Evolutionary conservation across 2,888 invertebrate species (phyloP), one percentile per base, ranked within the genome.

Genomic region (Oscheius sp.): DNA sequence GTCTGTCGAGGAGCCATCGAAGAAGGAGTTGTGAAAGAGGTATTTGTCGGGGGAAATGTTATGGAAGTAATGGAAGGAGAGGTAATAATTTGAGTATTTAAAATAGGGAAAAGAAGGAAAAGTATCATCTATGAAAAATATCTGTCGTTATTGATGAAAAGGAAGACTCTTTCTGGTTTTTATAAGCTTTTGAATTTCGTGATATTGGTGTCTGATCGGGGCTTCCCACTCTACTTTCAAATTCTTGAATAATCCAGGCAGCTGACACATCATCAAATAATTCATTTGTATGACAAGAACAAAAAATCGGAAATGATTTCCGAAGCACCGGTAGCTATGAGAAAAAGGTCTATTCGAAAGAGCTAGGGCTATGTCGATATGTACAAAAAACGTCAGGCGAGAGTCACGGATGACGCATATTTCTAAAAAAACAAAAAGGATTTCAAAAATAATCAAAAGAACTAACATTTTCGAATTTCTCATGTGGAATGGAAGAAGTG

Each of bases 391-490:
- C 12, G 24, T 47, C 22, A 47, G 47, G 47, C 47, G 3, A 47
- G 22, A 9, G 47, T 47, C 5, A 47, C 22, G 5, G 47, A 24
- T 12, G 47, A 47, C 4, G 4, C 12, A 9, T 20, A 3, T 22
- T 57, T 22, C 4, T n/a, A n/a, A n/a, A n/a, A n/a, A n/a, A n/a
- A n/a, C n/a, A n/a, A n/a, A n/a, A n/a, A n/a, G n/a, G n/a, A n/a
- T n/a, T n/a, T n/a, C n/a, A n/a, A n/a, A n/a, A n/a, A n/a, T n/a
- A n/a, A n/a, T n/a, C n/a, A n/a, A 8, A 54, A 54, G 5, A 33
- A n/a, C 24, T 9, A 28, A 28, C 59, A 41, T 59, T 41, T 8
- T 41, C 41, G 41, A 59, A 59, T 28, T 44, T 59, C n/a, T 59
- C 59, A 9, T 59, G 59, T 12, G 59, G 59, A 28, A 59, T 44